Conservation (phyloP, 2,797 vertebrate species). For the Staurois parvus region DNA sequence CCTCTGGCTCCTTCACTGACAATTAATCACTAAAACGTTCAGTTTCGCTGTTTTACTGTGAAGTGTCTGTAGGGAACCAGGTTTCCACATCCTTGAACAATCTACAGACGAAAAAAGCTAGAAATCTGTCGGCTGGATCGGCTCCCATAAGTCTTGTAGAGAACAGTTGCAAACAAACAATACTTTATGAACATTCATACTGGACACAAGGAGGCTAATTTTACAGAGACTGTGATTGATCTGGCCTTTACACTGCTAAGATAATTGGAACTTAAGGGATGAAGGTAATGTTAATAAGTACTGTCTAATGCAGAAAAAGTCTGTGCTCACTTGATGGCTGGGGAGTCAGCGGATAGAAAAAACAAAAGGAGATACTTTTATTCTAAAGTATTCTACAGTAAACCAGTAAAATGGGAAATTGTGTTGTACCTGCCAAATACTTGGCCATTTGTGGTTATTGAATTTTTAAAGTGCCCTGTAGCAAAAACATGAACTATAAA, state of each 20-base stretch:
- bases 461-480: not conserved
- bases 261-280: constrained; percentile 2
- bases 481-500: not conserved
- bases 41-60: not conserved
- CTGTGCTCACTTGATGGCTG: not conserved
- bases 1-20: constrained; percentile 1
- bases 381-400: not conserved
- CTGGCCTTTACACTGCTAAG: not conserved
- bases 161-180: not conserved
- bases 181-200: not conserved
- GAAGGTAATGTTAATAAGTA: not conserved
- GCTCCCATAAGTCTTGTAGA: not conserved
- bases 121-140: not conserved
- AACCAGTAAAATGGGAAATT: not conserved
- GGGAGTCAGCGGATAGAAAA: not conserved
- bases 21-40: not conserved
- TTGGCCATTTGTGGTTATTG: not conserved
- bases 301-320: not conserved
- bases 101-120: constrained; percentile 1
- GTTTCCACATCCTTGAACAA: constrained; percentile 7
- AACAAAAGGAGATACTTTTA: not conserved
- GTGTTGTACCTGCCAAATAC: not conserved
- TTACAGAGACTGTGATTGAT: constrained; percentile 2
- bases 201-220: not conserved
- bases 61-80: not conserved